Conservation (phyloP, 1,140 invertebrate genomes). For the Drosophila littoralis region DNA sequence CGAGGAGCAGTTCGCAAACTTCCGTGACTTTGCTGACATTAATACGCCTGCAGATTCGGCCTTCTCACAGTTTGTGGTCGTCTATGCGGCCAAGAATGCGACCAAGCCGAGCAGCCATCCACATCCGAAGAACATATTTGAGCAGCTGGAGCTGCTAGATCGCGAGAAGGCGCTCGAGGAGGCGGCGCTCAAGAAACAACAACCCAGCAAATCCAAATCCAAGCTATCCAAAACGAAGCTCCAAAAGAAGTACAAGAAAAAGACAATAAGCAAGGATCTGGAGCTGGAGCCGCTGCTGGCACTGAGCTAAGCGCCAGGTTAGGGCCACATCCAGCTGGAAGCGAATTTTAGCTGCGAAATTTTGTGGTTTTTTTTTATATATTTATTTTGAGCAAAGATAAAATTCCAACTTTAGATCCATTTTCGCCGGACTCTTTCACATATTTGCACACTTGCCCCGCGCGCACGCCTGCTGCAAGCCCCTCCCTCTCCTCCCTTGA, state of each 20-base stretch:
- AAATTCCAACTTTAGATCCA: constrained; percentile 3
- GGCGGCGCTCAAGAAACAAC: constrained; percentile 73
- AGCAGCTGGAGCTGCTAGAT: constrained; percentile 90
- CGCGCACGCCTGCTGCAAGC: no score
- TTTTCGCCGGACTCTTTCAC: neutral
- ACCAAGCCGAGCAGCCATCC: constrained; percentile 83
- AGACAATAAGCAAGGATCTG: constrained; percentile 84
- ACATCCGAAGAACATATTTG: constrained; percentile 92
- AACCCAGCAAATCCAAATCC: constrained; percentile 86
- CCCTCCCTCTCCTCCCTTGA: neutral
- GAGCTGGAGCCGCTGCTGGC: constrained; percentile 88
- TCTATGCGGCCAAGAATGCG: constrained; percentile 91
- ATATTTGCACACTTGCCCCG: constrained; percentile 6
- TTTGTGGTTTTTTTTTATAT: constrained; percentile 17
- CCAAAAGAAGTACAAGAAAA: constrained; percentile 87
- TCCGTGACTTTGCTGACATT: constrained; percentile 94
- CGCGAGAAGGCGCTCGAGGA: constrained; percentile 85
- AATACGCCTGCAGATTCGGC: constrained; percentile 92
- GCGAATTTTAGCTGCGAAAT: neutral
- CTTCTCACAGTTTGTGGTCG: constrained; percentile 92
- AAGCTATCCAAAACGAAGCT: constrained; percentile 88
- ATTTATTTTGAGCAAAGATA: constrained; percentile 32
- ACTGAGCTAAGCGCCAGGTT: constrained; percentile 85
- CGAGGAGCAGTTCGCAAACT: constrained; percentile 93
- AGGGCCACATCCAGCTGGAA: neutral